phyloP scores from a whole-genome alignment of 2,113 vertebrate species.

The Tringa solitaria region DNA sequence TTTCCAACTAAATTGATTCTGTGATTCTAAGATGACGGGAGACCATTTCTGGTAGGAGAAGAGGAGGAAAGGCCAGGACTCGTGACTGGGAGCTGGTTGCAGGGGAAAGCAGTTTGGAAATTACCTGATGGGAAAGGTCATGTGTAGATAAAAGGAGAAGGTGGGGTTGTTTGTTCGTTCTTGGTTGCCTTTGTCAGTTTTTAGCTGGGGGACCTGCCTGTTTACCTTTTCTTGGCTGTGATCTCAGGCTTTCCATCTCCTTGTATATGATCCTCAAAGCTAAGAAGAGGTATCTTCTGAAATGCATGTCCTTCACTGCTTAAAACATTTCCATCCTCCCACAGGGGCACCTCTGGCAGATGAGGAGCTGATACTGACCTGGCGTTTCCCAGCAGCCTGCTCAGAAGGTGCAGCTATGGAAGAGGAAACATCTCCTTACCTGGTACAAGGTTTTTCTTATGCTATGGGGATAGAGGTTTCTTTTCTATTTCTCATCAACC shows the following conservation, averaged over 20 bases:
- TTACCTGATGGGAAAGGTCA: not conserved
- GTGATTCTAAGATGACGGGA: not conserved
- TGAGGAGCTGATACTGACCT: accelerated
- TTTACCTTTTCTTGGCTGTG: not conserved
- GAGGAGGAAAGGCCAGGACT: not conserved
- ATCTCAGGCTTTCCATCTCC: not conserved
- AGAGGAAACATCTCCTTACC: not conserved
- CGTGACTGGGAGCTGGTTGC: not conserved
- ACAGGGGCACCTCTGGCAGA: accelerated
- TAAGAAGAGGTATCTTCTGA: not conserved
- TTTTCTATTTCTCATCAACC: not conserved
- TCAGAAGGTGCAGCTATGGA: not conserved
- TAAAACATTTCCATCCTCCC: not conserved
- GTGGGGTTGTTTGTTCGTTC: accelerated
- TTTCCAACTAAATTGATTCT: not conserved
- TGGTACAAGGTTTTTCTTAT: not conserved
- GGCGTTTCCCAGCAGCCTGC: not conserved
- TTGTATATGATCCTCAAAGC: not conserved
- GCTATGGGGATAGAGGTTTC: not conserved
- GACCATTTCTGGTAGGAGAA: not conserved
- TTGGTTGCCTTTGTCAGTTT: not conserved
- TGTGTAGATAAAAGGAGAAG: not conserved
- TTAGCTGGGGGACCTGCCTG: not conserved
- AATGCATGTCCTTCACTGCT: not conserved
- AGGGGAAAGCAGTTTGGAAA: not conserved